phyloP scores from a whole-genome alignment of 1,140 invertebrate genomes.

The Theocolax elegans region DNA sequence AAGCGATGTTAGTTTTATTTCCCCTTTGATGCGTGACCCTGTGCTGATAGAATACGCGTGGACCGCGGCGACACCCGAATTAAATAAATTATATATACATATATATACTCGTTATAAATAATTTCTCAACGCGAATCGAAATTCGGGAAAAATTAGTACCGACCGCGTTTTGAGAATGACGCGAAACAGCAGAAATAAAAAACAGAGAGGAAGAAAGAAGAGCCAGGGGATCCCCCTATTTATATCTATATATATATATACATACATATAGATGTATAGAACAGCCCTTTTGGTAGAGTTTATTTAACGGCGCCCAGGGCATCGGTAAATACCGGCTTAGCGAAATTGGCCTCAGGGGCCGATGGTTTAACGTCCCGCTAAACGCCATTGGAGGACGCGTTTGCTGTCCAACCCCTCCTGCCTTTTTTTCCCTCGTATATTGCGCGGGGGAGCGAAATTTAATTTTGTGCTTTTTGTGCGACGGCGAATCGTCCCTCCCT shows the following conservation, averaged over 20 bases:
- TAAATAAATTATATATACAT: too few relatives aligned
- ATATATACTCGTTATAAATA: too few relatives aligned
- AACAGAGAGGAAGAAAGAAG: neutral
- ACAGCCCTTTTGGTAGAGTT: constrained; percentile 55
- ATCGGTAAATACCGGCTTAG: constrained; percentile 68
- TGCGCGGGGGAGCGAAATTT: constrained; percentile 65
- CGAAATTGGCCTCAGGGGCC: constrained; percentile 64
- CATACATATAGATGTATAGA: too few relatives aligned
- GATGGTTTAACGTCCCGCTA: constrained; percentile 66
- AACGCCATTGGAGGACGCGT: constrained; percentile 65
- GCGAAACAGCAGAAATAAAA: neutral
- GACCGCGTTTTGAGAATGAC: constrained; percentile 22
- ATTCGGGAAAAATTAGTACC: constrained; percentile 29
- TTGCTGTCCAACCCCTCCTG: neutral
- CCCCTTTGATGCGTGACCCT: too few relatives aligned
- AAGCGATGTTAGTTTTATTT: too few relatives aligned
- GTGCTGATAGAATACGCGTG: too few relatives aligned
- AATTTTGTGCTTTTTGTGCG: constrained; percentile 68
- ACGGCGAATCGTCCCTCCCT: constrained; percentile 56
- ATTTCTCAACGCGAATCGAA: too few relatives aligned
- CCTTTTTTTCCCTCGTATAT: constrained; percentile 54
- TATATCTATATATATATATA: too few relatives aligned
- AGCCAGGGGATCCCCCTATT: too few relatives aligned
- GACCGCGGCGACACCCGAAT: too few relatives aligned
- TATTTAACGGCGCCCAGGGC: constrained; percentile 67